Percentiles rank a stretch among this genome's conserved stretches.
These are phyloP conservation scores for Rhinophrynus dorsalis DNA, from an alignment of 2,797 vertebrate species.

Conservation along the genomic window DNA sequence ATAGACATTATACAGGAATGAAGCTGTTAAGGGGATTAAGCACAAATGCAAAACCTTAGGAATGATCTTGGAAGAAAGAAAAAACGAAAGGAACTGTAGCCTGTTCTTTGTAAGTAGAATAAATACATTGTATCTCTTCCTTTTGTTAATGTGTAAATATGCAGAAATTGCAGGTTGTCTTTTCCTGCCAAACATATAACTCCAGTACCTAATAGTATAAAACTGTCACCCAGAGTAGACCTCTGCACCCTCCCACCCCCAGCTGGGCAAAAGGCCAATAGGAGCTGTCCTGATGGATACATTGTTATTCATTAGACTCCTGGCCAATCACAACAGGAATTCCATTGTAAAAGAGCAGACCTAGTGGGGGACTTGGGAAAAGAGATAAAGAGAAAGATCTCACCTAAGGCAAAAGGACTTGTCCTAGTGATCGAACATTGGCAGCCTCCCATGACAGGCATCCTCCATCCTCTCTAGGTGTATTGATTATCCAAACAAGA, in stretches of 20 bases:
- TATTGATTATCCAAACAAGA: conserved; percentile 7
- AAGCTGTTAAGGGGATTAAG: too few species aligned
- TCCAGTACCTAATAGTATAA: not conserved
- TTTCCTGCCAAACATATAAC: not conserved
- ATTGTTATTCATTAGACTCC: conserved; percentile 44
- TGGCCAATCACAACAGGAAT: conserved; percentile 47
- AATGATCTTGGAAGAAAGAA: too few species aligned
- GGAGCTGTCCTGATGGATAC: conserved; percentile 30
- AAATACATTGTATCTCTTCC: too few species aligned
- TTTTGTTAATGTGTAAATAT: too few species aligned
- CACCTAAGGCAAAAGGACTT: conserved; percentile 51
- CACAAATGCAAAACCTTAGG: too few species aligned
- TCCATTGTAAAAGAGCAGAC: conserved; percentile 31
- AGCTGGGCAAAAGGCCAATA: conserved; percentile 51
- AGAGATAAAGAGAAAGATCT: conserved; percentile 49
- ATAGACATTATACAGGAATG: too few species aligned
- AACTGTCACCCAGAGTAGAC: conserved; percentile 33
- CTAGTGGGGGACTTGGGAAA: conserved; percentile 33
- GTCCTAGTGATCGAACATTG: conserved; percentile 11
- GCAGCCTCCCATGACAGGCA: conserved; percentile 5
- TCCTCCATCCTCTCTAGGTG: not conserved
- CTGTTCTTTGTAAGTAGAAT: too few species aligned
- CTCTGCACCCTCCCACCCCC: conserved; percentile 21
- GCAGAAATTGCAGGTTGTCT: not conserved
- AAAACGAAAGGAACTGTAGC: too few species aligned